These are phyloP conservation scores for Eupelmus urozonus DNA, from an alignment of 2,888 invertebrate genomes.

Conservation along the genomic window DNA sequence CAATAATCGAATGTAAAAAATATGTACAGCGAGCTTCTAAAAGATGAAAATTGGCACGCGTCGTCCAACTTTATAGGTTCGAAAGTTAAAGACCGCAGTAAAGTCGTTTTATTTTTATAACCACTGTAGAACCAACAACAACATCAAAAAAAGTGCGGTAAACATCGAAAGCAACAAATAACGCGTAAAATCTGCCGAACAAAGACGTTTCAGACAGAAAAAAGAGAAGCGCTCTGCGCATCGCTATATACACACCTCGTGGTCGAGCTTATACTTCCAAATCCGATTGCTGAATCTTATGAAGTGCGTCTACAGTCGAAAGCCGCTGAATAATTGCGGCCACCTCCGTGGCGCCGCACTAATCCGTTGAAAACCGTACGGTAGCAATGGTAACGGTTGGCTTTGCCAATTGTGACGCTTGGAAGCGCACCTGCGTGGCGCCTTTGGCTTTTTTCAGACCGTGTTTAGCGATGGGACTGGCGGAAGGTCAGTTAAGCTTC, in stretches of 20 bases:
- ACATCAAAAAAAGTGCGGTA: not conserved
- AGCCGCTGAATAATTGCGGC: constrained; percentile 1
- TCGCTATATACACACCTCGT: not conserved
- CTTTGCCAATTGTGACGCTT: constrained; percentile 17
- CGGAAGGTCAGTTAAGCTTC: not conserved
- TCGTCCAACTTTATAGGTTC: no score
- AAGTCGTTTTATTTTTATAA: not conserved
- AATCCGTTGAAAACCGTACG: constrained; percentile 4
- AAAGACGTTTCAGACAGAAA: constrained; percentile 13
- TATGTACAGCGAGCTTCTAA: no score
- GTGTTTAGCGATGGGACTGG: no score
- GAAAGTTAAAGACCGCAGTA: not conserved
- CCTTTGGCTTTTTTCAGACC: no score
- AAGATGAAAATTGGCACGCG: no score
- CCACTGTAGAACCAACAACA: not conserved
- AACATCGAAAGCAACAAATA: not conserved
- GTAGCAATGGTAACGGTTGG: not conserved
- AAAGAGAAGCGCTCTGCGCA: not conserved
- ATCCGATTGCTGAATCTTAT: constrained; percentile 35
- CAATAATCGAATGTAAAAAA: no score
- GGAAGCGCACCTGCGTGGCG: not conserved
- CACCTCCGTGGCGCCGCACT: not conserved
- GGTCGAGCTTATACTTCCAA: constrained; percentile 15
- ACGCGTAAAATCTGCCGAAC: not conserved
- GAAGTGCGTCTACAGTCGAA: not conserved